phyloP scores from a whole-genome alignment of 1,140 invertebrate genomes.

The Argopecten irradians region DNA sequence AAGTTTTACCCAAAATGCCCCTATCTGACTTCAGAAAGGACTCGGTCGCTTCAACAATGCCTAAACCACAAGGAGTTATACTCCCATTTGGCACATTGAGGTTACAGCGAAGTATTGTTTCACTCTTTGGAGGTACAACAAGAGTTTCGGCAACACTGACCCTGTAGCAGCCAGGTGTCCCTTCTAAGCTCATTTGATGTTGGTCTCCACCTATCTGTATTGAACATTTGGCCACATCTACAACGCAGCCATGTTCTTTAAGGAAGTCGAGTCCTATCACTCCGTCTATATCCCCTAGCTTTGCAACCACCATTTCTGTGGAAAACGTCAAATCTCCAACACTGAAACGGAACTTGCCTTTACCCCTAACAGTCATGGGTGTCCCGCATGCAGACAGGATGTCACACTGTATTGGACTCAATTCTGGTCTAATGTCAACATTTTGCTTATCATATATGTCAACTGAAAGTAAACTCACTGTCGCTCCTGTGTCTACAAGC shows the following conservation, averaged over 20 bases:
- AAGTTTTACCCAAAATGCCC: too few relatives aligned
- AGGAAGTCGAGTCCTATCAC: constrained; percentile 42
- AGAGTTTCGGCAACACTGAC: background rate
- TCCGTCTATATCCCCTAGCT: constrained; percentile 30
- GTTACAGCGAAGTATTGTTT: constrained; percentile 14
- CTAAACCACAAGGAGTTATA: constrained; percentile 53
- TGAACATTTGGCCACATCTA: constrained; percentile 24
- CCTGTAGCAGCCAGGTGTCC: constrained; percentile 37
- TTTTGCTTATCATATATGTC: background rate
- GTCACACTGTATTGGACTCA: background rate
- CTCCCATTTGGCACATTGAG: background rate
- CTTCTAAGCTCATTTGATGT: background rate
- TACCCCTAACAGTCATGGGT: background rate
- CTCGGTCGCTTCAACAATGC: background rate
- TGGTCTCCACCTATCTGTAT: constrained; percentile 20
- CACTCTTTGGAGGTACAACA: constrained; percentile 20
- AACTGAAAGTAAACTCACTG: constrained; percentile 35
- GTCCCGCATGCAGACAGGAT: background rate
- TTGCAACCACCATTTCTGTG: constrained; percentile 18
- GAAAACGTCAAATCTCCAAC: background rate
- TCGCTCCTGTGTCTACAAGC: constrained; percentile 42
- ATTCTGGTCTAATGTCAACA: background rate
- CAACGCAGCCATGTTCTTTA: background rate
- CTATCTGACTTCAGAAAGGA: background rate
- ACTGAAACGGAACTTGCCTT: background rate